Evolutionary conservation across 2,888 invertebrate species (phyloP).

Genomic region (Agriopis marginaria): DNA sequence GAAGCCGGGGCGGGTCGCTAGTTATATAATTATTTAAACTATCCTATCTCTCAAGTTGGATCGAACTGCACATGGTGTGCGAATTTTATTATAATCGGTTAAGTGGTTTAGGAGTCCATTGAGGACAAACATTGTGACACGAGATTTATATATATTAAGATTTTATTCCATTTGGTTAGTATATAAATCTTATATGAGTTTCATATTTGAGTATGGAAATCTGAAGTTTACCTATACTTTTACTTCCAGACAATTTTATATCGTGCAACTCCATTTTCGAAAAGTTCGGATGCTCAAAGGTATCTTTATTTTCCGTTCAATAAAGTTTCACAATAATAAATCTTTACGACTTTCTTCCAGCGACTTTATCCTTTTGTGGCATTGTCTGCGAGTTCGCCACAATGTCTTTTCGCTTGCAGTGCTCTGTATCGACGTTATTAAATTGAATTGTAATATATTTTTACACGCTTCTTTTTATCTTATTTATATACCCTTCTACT

Average conservation of each 20-base stretch:
- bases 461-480: too few relatives aligned
- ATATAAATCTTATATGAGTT: not conserved
- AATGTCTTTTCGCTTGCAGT: conserved; percentile 34
- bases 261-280: not conserved
- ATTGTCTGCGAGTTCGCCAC: conserved; percentile 41
- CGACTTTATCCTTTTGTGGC: conserved; percentile 40
- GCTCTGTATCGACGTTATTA: conserved; percentile 36
- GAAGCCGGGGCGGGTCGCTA: too few relatives aligned
- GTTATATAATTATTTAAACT: too few relatives aligned
- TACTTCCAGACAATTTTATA: not conserved
- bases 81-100: too few relatives aligned
- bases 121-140: too few relatives aligned
- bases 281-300: conserved; percentile 8
- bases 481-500: too few relatives aligned
- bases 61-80: too few relatives aligned
- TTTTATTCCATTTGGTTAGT: not conserved
- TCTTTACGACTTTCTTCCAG: conserved; percentile 34
- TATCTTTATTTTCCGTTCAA: conserved; percentile 28
- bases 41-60: too few relatives aligned
- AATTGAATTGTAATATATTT: conserved; percentile 19
- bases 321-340: conserved; percentile 26
- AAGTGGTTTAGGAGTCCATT: too few relatives aligned
- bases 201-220: not conserved
- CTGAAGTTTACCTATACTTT: not conserved
- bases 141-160: too few relatives aligned